Percentiles rank a stretch among this genome's conserved stretches.
Evolutionary conservation across 2,797 vertebrate genomes (phyloP).

Genomic region (Neoniphon sammara): DNA sequence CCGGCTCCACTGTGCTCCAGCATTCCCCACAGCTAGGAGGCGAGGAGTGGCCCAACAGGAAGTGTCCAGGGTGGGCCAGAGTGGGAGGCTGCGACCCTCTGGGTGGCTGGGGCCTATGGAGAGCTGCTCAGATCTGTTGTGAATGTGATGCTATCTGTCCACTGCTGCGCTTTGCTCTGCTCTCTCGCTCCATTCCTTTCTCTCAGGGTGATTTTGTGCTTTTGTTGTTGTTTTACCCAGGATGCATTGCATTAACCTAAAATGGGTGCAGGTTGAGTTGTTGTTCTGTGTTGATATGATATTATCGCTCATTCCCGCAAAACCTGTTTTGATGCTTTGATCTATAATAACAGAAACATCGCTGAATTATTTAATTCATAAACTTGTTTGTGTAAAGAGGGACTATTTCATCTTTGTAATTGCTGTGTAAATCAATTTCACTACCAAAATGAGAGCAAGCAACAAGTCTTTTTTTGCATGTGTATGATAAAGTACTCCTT

Average conservation of each 20-base stretch:
- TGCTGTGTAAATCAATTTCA: conserved; percentile 13
- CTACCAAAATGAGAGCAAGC: background rate
- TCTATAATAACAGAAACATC: background rate
- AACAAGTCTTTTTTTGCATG: conserved; percentile 7
- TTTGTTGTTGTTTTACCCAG: conserved; percentile 45
- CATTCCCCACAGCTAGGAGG: conserved; percentile 53
- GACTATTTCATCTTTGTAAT: conserved; percentile 7
- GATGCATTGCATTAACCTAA: conserved; percentile 42
- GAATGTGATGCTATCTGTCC: conserved; percentile 72
- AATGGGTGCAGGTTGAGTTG: conserved; percentile 33
- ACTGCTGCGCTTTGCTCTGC: conserved; percentile 14
- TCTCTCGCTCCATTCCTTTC: background rate
- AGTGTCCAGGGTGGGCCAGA: conserved; percentile 74
- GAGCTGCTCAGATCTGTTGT: conserved; percentile 61
- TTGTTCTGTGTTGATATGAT: too few relatives aligned
- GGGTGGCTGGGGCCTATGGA: conserved; percentile 61
- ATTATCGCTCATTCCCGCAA: background rate
- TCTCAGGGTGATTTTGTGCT: conserved; percentile 41
- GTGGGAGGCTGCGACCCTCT: conserved; percentile 46
- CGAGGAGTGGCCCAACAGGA: conserved; percentile 75
- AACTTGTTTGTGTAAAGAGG: background rate
- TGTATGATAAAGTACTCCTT: background rate
- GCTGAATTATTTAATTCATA: conserved; percentile 16
- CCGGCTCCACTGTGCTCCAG: conserved; percentile 56
- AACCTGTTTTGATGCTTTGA: background rate